Conservation (phyloP, 2,797 vertebrate species). For the Ibycter americanus region DNA sequence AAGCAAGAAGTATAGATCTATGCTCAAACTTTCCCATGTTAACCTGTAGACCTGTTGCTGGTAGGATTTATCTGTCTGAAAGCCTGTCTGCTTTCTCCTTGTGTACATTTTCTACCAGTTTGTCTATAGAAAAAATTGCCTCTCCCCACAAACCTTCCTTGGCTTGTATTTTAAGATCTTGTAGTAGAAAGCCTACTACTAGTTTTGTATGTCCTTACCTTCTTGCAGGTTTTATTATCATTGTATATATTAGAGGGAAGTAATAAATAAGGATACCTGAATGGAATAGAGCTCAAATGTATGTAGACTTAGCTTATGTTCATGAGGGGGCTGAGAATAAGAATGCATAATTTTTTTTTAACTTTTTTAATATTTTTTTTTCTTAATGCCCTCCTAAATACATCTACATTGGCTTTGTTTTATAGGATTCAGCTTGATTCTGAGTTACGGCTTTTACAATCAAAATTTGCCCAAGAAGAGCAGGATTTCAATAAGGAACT, state of each 20-base stretch:
- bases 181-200: neutral
- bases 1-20: neutral
- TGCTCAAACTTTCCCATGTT: neutral
- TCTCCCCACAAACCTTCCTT: neutral
- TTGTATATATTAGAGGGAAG: neutral
- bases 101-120: neutral
- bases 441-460: neutral
- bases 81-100: neutral
- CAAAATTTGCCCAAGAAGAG: neutral
- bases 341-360: neutral
- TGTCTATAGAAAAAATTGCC: neutral
- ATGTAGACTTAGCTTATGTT: neutral
- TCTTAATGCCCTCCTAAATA: neutral
- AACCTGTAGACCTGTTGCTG: neutral
- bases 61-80: neutral
- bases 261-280: neutral
- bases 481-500: neutral
- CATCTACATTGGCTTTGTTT: neutral
- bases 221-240: neutral
- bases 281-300: neutral
- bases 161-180: neutral
- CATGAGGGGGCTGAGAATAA: neutral
- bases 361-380: neutral
- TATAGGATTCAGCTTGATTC: constrained; percentile 5
- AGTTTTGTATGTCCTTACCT: neutral